Percentiles rank a stretch among this genome's conserved stretches.
Evolutionary conservation across 1,140 invertebrate species (phyloP).

Genomic region (Drosophila nigrodunni): DNA sequence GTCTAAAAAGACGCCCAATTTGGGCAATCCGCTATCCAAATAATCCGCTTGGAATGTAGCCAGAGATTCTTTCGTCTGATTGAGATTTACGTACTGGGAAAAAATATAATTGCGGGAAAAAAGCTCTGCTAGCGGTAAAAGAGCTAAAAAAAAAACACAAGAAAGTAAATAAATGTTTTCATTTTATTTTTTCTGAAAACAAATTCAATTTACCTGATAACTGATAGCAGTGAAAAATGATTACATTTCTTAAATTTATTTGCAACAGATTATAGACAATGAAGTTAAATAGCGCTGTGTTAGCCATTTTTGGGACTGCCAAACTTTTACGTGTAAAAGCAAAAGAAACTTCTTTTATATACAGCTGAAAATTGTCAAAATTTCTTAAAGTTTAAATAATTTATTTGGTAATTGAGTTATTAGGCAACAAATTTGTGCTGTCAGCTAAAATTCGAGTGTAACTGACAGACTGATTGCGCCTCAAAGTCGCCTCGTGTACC

Average conservation of each 20-base stretch:
- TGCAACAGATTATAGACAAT: constrained; percentile 72
- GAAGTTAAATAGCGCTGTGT: constrained; percentile 51
- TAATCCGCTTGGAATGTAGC: constrained; percentile 51
- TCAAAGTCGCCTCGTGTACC: neutral
- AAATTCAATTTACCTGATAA: constrained; percentile 28
- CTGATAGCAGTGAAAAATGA: constrained; percentile 74
- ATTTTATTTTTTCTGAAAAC: neutral
- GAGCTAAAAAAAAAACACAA: constrained; percentile 13
- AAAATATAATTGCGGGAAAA: constrained; percentile 51
- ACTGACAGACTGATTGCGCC: constrained; percentile 30
- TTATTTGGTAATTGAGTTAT: constrained; percentile 38
- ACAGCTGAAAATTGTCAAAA: neutral
- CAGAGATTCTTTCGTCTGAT: constrained; percentile 27
- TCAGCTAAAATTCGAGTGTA: constrained; percentile 40
- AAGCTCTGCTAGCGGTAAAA: constrained; percentile 43
- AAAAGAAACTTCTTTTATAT: constrained; percentile 54
- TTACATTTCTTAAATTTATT: constrained; percentile 49
- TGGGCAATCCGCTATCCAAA: constrained; percentile 52
- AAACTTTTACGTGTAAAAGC: neutral
- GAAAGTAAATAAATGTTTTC: no score
- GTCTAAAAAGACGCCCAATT: constrained; percentile 68
- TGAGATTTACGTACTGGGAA: constrained; percentile 61
- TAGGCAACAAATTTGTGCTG: constrained; percentile 53
- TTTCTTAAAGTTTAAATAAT: constrained; percentile 37
- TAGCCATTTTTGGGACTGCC: constrained; percentile 38